Base-by-base conservation (phyloP, 2,113 vertebrate genomes). In the Pelmatolapia mariae region DNA sequence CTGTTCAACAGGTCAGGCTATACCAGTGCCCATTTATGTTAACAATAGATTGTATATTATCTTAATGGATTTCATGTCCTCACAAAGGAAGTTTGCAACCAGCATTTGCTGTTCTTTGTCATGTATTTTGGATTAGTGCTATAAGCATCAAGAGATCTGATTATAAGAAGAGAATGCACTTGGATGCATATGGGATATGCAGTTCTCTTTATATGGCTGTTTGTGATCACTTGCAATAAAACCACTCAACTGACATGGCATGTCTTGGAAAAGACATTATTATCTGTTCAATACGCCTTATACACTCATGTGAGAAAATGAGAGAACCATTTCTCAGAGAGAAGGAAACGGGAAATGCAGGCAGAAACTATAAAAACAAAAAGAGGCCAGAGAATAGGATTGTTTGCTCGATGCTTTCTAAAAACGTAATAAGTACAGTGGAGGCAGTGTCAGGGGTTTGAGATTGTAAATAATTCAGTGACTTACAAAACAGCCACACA, bases 381-480 rank as follows among this genome's bases (percentile, higher is more conserved):
- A 45, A 78, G 5, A 31, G 16, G 10, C 59, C 13, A 80, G 33
- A 76, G 80, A 73, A 6, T n/a, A 84, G 29, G 61, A 45, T 53
- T 93, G 84, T 88, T 87, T 90, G 91, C 91, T 89, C 8, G 45
- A 78, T 89, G 90, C 81, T 78, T 85, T 87, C 86, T 22, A 47
- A 85, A 82, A 26, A 47, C 0, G 1, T 29, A 76, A 43, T 47
- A 47, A 76, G 87, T 87, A 84, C 81, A 54, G 66, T 45, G 73
- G 79, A 85, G 87, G 85, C 76, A n/a, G 81, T 82, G 86, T 89
- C 86, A 82, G 87, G 87, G 78, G 87, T 86, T 94, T 89, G 83
- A 89, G 85, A 86, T 57, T 80, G 87, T 95, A 90, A 95, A 95
- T 95, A 90, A 94, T 95, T 95, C 83, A 95, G 79, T 10, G 3